Evolutionary conservation across 1,140 invertebrate genomes (phyloP).

Genomic region (Papilio xuthus): DNA sequence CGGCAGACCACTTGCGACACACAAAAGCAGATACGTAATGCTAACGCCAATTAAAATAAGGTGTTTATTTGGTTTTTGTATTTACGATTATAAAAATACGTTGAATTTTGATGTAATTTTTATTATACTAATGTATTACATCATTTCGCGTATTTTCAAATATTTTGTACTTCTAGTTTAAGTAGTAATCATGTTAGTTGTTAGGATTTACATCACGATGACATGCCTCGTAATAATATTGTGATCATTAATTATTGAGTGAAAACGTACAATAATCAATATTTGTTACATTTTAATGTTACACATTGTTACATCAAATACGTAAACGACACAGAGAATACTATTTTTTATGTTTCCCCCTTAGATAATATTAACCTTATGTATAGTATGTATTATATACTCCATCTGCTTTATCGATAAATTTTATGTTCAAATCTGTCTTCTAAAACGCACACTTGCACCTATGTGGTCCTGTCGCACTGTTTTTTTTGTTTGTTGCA

Average conservation of each 20-base stretch:
- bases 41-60: slow-evolving; percentile 42
- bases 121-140: slow-evolving; percentile 47
- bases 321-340: slow-evolving; percentile 67
- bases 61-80: neutral
- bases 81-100: slow-evolving; percentile 53
- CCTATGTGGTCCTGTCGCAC: slow-evolving; percentile 72
- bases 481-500: slow-evolving; percentile 62
- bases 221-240: slow-evolving; percentile 68
- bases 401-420: slow-evolving; percentile 36
- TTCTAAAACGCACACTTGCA: slow-evolving; percentile 57
- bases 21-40: slow-evolving; percentile 57
- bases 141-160: slow-evolving; percentile 50
- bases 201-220: slow-evolving; percentile 35
- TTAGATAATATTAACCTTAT: slow-evolving; percentile 34
- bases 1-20: slow-evolving; percentile 78
- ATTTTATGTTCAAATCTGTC: slow-evolving; percentile 42
- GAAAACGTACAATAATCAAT: slow-evolving; percentile 77
- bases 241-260: slow-evolving; percentile 74
- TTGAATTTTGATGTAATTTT: slow-evolving; percentile 68
- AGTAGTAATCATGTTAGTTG: slow-evolving; percentile 35
- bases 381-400: slow-evolving; percentile 15
- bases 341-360: slow-evolving; percentile 71
- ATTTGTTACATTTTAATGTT: slow-evolving; percentile 76
- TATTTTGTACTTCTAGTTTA: slow-evolving; percentile 45
- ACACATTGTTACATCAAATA: slow-evolving; percentile 76